Evolutionary conservation across 2,113 vertebrate genomes (phyloP), one percentile per base, ranked within the genome.

Genomic region (Notechis scutatus): DNA sequence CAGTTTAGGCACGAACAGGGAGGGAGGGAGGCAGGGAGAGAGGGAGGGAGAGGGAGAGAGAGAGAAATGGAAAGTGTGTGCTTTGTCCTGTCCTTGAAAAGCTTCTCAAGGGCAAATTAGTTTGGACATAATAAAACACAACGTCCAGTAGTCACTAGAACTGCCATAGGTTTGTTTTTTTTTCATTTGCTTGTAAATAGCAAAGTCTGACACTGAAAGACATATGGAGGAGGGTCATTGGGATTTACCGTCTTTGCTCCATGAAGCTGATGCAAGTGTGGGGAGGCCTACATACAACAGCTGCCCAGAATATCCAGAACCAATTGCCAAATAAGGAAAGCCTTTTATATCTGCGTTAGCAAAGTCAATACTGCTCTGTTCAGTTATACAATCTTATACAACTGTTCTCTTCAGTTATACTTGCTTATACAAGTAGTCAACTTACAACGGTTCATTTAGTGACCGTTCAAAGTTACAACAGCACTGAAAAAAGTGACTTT

Each of bases 321-420:
- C 14, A 81, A 91, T 24, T 91, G 47, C 21, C 55, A 69, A 88
- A 92, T 9, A 45, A 39, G 12, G 52, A 26, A 56, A 92, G 29
- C 10, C 50, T 56, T 88, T 64, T 85, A 3, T 0, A 45, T 1
- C 61, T 34, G 26, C 26, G 56, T 86, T 93, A 92, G 26, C 6
- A 6, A 42, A 81, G 91, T 94, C 4, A 92, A 94, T 93, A 91
- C 20, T 81, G 74, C 34, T 81, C 74, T 81, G 7, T 81, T 39
- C 69, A 34, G 47, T 50, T 50, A 50, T 50, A 50, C 8, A 50
- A 50, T 50, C 47, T 50, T 50, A 50, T 50, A 50, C 8, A 50
- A 91, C 20, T 81, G 74, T 18, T 81, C 74, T 81, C 3, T 81
- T 39, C 69, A 39, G 69, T 81, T 39, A 74, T 81, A 20, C 74